Evolutionary conservation across 1,140 invertebrate genomes (phyloP), one percentile per base, ranked within the genome.

Genomic region (Temnothorax curvispinosus): DNA sequence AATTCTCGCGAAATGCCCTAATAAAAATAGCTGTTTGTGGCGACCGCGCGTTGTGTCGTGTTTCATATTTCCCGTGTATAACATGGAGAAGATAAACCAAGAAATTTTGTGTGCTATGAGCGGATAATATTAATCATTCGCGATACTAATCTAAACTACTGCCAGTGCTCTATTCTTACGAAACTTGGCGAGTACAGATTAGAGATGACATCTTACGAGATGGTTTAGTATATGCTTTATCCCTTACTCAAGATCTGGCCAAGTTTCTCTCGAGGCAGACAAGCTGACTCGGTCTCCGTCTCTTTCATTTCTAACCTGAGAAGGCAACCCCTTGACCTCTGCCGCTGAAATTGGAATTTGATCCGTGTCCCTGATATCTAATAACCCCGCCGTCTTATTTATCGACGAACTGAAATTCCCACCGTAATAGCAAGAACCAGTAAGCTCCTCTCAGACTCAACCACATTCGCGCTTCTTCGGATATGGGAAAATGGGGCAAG

Each of bases 261-360:
- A 81, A 74, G 74, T 85, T 86, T 41, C 76, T 41, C 35, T 3
- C 6, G 47, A 71, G n/a, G 13, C 38, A 52, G 56, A n/a, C 60
- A 71, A 41, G 38, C 54, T 56, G 44, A 85, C 41, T 67, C 62
- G 44, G 76, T 87, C 78, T 85, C 44, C 58, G 80, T 65, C 74
- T 75, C 78, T 89, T 89, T 80, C 76, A 62, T 52, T 54, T 47
- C 44, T 11, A 60, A 60, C 18, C 56, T 52, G 64, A 3, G 11
- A 60, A 50, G n/a, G 47, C 76, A 56, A 69, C 58, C 72, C 87
- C 85, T 84, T 90, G 90, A 84, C 64, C 78, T 86, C 64, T 7
- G 44, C 35, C 78, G 85, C 21, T 47, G 89, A 88, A 93, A 93
- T 93, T 92, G 91, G 89, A 91, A 92, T 91, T 87, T 90, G 89